Conservation (phyloP, 2,113 vertebrate species). For the Thamnaconus septentrionalis region DNA sequence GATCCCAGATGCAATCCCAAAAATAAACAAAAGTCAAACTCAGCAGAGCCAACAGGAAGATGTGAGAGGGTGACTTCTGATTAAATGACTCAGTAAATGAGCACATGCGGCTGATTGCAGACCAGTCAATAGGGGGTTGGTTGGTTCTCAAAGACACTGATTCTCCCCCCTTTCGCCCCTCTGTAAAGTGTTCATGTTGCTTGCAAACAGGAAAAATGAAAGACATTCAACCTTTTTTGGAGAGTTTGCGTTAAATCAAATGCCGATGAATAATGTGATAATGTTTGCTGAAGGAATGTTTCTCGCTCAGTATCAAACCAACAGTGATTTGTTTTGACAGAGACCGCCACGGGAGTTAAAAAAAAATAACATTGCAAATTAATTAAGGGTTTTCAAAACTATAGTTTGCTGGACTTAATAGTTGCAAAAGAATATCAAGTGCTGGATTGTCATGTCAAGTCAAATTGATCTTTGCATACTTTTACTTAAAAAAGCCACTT, state of each 20-base stretch:
- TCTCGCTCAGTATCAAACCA: neutral
- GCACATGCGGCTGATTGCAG: constrained; percentile 33
- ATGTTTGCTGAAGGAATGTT: neutral
- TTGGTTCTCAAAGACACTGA: constrained; percentile 18
- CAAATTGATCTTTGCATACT: too few relatives aligned
- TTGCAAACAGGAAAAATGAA: constrained; percentile 1
- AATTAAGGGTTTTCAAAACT: too few relatives aligned
- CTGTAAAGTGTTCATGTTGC: constrained; percentile 3
- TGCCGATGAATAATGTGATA: constrained; percentile 2
- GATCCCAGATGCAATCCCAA: constrained; percentile 17
- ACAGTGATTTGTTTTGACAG: neutral
- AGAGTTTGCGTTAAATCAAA: constrained; percentile 21
- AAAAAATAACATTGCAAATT: too few relatives aligned
- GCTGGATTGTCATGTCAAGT: too few relatives aligned
- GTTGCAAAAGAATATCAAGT: too few relatives aligned
- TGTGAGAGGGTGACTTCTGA: constrained; percentile 25
- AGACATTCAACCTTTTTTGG: too few relatives aligned
- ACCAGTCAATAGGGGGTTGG: constrained; percentile 23
- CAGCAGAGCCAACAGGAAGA: constrained; percentile 12
- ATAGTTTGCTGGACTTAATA: too few relatives aligned
- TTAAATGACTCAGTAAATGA: constrained; percentile 21
- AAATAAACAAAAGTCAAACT: neutral
- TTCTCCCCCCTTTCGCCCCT: neutral
- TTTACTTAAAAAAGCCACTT: constrained; percentile 6
- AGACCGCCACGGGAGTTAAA: too few relatives aligned